Evolutionary conservation across 2,113 vertebrate genomes (phyloP).

Genomic region (Lontra canadensis): DNA sequence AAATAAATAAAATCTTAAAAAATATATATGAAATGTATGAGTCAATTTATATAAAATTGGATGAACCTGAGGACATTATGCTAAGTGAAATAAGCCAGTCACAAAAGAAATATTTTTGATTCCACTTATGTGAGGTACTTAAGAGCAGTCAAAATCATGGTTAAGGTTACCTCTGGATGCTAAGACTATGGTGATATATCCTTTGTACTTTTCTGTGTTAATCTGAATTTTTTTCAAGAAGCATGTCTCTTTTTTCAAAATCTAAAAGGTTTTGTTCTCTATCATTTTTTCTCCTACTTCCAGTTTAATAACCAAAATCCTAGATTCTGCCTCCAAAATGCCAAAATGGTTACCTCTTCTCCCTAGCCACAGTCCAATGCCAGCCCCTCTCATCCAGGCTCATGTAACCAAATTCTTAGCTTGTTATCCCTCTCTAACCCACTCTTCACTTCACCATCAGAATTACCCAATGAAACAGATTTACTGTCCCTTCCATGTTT

Average conservation of each 20-base stretch:
- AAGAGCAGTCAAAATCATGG: background rate
- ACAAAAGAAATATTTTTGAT: background rate
- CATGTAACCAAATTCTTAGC: background rate
- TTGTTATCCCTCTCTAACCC: background rate
- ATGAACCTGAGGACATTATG: background rate
- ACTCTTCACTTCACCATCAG: background rate
- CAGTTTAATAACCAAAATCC: slow-evolving; percentile 14
- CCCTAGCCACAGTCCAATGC: background rate
- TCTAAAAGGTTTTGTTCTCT: background rate
- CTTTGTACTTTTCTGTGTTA: background rate
- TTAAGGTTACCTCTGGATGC: background rate
- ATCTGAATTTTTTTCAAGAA: slow-evolving; percentile 24
- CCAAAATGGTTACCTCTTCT: background rate
- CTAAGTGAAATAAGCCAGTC: background rate
- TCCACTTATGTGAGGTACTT: background rate
- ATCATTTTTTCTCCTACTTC: background rate
- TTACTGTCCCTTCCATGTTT: background rate
- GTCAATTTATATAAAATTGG: background rate
- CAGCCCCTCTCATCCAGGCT: background rate
- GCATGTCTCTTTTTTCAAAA: background rate
- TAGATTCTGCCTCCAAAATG: slow-evolving; percentile 18
- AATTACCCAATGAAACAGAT: background rate
- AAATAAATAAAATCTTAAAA: too few relatives aligned
- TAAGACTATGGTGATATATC: background rate
- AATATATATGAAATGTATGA: background rate